Evolutionary conservation across 2,888 invertebrate species (phyloP).

Genomic region (Leptinotarsa rubiginosa): DNA sequence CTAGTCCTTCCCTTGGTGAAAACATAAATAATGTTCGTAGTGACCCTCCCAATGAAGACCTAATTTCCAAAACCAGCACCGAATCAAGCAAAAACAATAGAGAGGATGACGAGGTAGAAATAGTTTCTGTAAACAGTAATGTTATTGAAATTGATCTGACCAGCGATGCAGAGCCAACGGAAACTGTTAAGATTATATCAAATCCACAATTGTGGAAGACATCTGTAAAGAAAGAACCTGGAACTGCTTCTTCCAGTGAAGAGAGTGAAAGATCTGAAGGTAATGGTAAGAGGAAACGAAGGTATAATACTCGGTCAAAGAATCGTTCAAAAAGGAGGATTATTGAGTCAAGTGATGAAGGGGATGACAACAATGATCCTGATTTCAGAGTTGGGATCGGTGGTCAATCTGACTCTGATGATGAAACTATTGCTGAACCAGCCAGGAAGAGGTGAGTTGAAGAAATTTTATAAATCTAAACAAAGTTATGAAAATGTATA

Average conservation of each 20-base stretch:
- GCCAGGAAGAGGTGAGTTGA: background rate
- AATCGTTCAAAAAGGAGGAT: background rate
- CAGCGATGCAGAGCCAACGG: background rate
- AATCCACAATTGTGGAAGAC: background rate
- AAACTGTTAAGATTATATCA: background rate
- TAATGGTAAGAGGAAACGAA: slow-evolving; percentile 7
- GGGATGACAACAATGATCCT: background rate
- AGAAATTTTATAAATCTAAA: background rate
- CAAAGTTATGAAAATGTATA: too few species aligned
- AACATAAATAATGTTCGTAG: background rate
- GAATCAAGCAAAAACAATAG: background rate
- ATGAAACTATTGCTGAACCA: background rate
- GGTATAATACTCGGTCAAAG: slow-evolving; percentile 3
- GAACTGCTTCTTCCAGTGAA: background rate
- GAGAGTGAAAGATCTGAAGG: background rate
- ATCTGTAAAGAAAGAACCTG: background rate
- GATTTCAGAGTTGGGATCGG: background rate
- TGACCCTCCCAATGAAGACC: background rate
- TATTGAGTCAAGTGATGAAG: slow-evolving; percentile 13
- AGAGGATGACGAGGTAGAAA: background rate
- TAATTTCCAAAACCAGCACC: background rate
- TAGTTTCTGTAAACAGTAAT: background rate
- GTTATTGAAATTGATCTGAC: slow-evolving; percentile 5
- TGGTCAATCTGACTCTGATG: slow-evolving; percentile 4
- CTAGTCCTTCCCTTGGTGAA: background rate